phyloP scores from a whole-genome alignment of 2,888 invertebrate genomes.

The Phlogophora meticulosa region DNA sequence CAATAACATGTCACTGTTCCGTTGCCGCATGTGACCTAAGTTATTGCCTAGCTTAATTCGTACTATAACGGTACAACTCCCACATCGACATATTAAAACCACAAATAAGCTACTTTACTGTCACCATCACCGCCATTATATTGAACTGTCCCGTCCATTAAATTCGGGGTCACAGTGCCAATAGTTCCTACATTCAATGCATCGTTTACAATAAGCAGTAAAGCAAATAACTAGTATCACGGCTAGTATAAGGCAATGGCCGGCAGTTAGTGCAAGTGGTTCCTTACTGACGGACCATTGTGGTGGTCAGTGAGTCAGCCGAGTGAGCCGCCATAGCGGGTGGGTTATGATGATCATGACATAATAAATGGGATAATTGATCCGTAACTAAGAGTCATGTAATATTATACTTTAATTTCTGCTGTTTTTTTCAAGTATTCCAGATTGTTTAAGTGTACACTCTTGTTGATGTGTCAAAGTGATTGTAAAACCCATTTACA shows the following conservation, averaged over 20 bases:
- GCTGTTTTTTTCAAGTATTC: too few relatives aligned
- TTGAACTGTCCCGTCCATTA: constrained; percentile 8
- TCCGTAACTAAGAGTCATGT: background rate
- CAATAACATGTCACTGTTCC: too few relatives aligned
- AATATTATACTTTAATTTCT: too few relatives aligned
- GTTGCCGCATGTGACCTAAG: too few relatives aligned
- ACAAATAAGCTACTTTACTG: too few relatives aligned
- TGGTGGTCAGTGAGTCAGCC: constrained; percentile 17
- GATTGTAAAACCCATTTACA: too few relatives aligned
- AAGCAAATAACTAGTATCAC: background rate
- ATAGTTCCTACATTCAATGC: constrained; percentile 8
- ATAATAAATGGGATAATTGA: background rate
- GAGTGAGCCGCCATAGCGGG: constrained; percentile 34
- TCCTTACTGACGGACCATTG: constrained; percentile 13
- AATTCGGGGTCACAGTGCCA: constrained; percentile 27
- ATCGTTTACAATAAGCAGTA: constrained; percentile 38
- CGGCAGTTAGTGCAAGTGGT: constrained; percentile 11
- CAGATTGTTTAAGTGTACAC: too few relatives aligned
- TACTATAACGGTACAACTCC: too few relatives aligned
- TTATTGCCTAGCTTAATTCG: too few relatives aligned
- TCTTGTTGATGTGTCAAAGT: too few relatives aligned
- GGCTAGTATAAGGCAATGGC: background rate
- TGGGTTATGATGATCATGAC: constrained; percentile 9
- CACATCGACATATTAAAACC: too few relatives aligned
- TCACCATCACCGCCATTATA: background rate